A percentile compares a stretch with the other conserved stretches of the same genome.
These are phyloP conservation scores for Eugnorisma glareosa DNA, from an alignment of 2,888 invertebrate genomes.

Conservation along the genomic window DNA sequence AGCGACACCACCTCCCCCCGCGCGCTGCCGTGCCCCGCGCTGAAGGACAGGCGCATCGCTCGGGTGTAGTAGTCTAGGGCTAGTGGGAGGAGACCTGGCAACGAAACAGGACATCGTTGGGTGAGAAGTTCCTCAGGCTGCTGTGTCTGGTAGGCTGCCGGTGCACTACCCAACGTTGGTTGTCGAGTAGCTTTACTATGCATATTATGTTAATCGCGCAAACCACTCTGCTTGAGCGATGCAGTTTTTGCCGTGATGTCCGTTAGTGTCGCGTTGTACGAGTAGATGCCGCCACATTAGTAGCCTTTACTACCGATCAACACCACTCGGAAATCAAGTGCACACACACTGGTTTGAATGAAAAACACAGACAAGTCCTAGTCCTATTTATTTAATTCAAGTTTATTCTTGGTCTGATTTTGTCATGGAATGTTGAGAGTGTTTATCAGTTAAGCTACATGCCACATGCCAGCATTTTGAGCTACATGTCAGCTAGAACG, in stretches of 20 bases:
- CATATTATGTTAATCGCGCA: background rate
- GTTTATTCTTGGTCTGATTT: background rate
- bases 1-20: constrained; percentile 90
- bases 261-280: background rate
- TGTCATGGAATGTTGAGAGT: background rate
- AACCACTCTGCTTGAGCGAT: background rate
- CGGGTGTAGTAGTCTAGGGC: constrained; percentile 81
- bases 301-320: background rate
- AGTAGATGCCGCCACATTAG: background rate
- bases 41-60: constrained; percentile 80
- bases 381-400: background rate
- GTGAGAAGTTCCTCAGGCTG: background rate
- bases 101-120: background rate
- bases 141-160: background rate
- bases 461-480: too few relatives aligned
- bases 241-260: background rate
- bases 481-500: background rate
- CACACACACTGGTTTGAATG: background rate
- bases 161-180: background rate
- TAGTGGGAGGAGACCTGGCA: constrained; percentile 80
- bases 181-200: background rate
- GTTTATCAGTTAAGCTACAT: background rate
- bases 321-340: background rate
- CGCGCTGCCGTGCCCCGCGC: constrained; percentile 82
- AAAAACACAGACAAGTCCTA: background rate